Percentiles rank a stretch among this genome's conserved stretches.
Conservation (phyloP, 2,113 vertebrate genomes). For the Isurus oxyrinchus region DNA sequence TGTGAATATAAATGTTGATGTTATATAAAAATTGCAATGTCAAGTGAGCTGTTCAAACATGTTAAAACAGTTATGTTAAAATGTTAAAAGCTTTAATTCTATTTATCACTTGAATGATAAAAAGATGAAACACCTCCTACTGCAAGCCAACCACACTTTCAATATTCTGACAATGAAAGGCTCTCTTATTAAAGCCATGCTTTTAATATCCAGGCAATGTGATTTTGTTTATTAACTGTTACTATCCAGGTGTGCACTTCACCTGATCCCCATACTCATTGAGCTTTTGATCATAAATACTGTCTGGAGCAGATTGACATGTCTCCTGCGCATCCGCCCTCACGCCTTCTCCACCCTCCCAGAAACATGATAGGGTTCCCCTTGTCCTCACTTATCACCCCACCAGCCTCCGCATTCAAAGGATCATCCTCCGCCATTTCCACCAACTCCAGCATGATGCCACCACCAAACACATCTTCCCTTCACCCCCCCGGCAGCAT, state of each 20-base stretch:
- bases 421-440: too few species aligned
- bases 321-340: too few species aligned
- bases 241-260: not conserved
- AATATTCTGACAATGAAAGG: not conserved
- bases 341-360: too few species aligned
- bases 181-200: not conserved
- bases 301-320: constrained; percentile 14
- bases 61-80: constrained; percentile 1
- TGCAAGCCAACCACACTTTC: not conserved
- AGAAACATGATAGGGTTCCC: too few species aligned
- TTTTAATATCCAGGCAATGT: not conserved
- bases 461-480: too few species aligned
- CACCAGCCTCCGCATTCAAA: too few species aligned
- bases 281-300: not conserved
- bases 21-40: not conserved
- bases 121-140: not conserved
- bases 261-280: not conserved
- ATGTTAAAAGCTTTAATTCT: not conserved
- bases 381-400: too few species aligned
- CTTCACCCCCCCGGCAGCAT: too few species aligned
- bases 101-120: not conserved
- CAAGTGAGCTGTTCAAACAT: constrained; percentile 1
- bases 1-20: not conserved
- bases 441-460: too few species aligned
- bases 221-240: not conserved